Evolutionary conservation across 2,113 vertebrate genomes (phyloP).

Genomic region (Calidris pygmaea): DNA sequence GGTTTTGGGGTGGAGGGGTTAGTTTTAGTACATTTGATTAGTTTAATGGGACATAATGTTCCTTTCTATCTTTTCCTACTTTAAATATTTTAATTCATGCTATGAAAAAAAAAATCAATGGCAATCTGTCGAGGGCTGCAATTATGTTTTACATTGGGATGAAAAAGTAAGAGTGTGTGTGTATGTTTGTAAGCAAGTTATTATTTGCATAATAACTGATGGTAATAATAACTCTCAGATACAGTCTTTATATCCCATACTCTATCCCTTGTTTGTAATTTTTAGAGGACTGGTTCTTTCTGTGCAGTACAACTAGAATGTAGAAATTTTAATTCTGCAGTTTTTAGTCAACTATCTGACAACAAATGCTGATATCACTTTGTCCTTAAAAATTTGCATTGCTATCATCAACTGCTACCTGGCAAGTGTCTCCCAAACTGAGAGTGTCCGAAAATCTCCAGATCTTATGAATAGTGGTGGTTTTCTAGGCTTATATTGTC

Average conservation of each 20-base stretch:
- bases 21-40: slow-evolving; percentile 47
- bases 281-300: background rate
- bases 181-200: slow-evolving; percentile 3
- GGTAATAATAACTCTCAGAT: slow-evolving; percentile 24
- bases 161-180: background rate
- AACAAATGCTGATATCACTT: background rate
- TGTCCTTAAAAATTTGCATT: background rate
- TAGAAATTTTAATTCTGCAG: background rate
- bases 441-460: background rate
- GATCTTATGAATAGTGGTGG: background rate
- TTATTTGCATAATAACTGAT: slow-evolving; percentile 40
- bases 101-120: slow-evolving; percentile 23
- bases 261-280: background rate
- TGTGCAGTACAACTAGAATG: background rate
- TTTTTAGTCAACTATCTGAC: background rate
- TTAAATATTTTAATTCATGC: slow-evolving; percentile 54
- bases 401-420: background rate
- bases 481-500: background rate
- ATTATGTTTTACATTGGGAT: slow-evolving; percentile 42
- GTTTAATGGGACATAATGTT: slow-evolving; percentile 43
- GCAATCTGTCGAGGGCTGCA: slow-evolving; percentile 34
- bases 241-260: background rate
- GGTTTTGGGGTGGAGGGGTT: slow-evolving; percentile 3
- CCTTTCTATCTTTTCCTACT: slow-evolving; percentile 21
- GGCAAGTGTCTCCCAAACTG: background rate